Base-by-base conservation (phyloP, 2,113 vertebrate species). In the Mesembrinibis cayennensis region DNA sequence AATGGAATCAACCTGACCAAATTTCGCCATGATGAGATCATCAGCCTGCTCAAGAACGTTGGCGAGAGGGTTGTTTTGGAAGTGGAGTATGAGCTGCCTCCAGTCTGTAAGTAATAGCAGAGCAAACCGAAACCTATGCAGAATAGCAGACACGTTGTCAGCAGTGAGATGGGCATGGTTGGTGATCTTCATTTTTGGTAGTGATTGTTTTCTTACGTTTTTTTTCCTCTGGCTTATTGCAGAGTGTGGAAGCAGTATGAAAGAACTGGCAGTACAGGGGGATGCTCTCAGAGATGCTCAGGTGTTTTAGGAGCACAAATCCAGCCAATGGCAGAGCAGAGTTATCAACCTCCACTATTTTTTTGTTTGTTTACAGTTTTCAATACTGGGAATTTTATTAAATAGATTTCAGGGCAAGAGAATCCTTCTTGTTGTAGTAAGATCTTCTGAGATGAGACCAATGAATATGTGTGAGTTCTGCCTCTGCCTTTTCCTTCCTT, bases 11-110 rank as follows among this genome's bases (percentile, higher is more conserved):
- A 99, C 97, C 97, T 99, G 92, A 98, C 99, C 84, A 99, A 99
- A 90, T 99, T 99, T 98, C 99, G 99, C 63, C 99, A 99, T 1
- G 99, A 99, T 7, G 99, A 99, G 97, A 99, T 99, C 98, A 99
- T 99, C 98, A 99, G 99, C 78, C 97, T 99, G 77, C 98, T 99
- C 96, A 99, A 99, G 98, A 99, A 99, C 4, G 99, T 99, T 9
- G 99, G 99, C 1, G 99, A 99, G 94, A 98, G 99, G 23, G 99
- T 99, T 82, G 99, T 99, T 22, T 97, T 99, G 49, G 99, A 99
- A 98, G 99, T 99, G 13, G 99, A 99, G 61, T 99, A 99, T 73
- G 99, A 99, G 84, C 98, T 99, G 49, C 99, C 99, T 2, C 99
- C 99, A 8, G 98, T 99, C 95, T 98, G 99, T 99, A 97, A 99